Base-by-base conservation (phyloP, 2,113 vertebrate species). In the Equus quagga region DNA sequence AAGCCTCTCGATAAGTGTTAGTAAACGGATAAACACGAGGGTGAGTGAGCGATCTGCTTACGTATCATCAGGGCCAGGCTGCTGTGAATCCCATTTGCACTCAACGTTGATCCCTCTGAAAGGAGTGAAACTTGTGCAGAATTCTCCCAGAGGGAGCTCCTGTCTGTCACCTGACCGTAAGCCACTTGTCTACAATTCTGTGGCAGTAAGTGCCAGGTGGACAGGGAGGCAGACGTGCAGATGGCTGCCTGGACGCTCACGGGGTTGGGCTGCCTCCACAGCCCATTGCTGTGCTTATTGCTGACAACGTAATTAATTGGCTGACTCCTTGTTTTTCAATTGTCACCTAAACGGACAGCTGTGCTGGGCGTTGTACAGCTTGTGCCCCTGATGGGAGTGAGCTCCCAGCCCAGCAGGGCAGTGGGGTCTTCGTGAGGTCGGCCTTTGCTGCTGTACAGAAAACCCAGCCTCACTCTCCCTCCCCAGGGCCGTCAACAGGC, bases 291-390 rank as follows among this genome's bases (percentile, higher is more conserved):
- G 33, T 3, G 90, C 87, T 90, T 97, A 93, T 81, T 89, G 91
- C 96, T 97, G 96, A 96, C 85, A 85, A 51, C 41, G 88, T 93
- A 97, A 98, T 95, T 97, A 97, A 95, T 67, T 83, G 96, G 56
- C 81, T 89, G 70, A 89, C 85, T 97, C 96, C 93, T 89, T 96
- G 60, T 81, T 93, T 97, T 91, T 82, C 78, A 95, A 85, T 85
- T 82, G 87, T 84, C 60, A 28, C 60, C 54, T 93, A 54, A 3
- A 11, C 33, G 84, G 90, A 92, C 97, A 95, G 92, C 91, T 96
- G 87, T 18, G 12, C 41, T 51, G 33, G 56, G 86, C 70, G 51
- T 58, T 94, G 80, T 76, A 51, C 94, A 92, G 92, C 95, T 31
- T 28, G 44, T 8, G 70, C 58, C 60, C 62, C 31, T 86, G 69